Conservation (phyloP, 2,888 invertebrate species). For the Pachydiplax longipennis region DNA sequence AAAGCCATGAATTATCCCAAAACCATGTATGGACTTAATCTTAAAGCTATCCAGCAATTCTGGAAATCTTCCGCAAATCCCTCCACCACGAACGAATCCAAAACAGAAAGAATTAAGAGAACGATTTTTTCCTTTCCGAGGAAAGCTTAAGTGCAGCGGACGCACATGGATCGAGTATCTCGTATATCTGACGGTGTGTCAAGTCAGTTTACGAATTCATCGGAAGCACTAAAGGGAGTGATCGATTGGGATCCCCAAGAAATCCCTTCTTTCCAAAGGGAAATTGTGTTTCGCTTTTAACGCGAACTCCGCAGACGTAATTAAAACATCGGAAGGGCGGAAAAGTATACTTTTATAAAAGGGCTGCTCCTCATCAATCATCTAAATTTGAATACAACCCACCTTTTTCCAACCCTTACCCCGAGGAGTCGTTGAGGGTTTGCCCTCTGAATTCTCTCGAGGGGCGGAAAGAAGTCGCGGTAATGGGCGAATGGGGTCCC, state of each 20-base stretch:
- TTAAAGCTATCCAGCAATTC: no score
- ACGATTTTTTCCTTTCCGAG: no score
- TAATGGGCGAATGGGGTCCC: not conserved
- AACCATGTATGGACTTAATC: no score
- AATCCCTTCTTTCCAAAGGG: not conserved
- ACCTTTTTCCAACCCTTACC: not conserved
- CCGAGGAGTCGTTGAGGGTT: not conserved
- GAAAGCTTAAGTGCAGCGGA: not conserved
- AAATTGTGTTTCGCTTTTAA: slow-evolving; percentile 1
- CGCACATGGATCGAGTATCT: not conserved
- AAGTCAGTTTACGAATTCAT: not conserved
- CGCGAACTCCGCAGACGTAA: not conserved
- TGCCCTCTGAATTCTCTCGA: not conserved
- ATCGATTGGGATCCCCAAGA: no score
- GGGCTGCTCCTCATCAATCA: not conserved
- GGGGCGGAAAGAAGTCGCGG: not conserved
- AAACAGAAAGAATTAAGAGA: no score
- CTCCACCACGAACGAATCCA: no score
- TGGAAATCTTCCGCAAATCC: no score
- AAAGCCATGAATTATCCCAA: no score
- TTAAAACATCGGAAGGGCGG: slow-evolving; percentile 2
- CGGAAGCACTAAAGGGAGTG: not conserved
- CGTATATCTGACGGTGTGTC: not conserved
- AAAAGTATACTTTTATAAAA: not conserved
- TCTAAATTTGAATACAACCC: slow-evolving; percentile 11